Base-by-base conservation (phyloP, 2,888 invertebrate genomes). In the Drosophila nigricruria region DNA sequence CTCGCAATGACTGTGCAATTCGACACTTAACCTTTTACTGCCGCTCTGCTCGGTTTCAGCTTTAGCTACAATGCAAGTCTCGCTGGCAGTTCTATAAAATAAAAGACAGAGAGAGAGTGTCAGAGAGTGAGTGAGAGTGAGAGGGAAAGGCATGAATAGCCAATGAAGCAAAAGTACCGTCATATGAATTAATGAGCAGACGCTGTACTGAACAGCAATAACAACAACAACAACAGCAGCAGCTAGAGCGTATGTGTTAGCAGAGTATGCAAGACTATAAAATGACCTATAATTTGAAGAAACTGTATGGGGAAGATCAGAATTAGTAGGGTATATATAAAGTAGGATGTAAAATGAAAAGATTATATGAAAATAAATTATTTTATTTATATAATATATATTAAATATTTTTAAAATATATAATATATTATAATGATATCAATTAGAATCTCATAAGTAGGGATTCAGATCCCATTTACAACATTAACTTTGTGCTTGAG, bases 111-210 rank as follows among this genome's bases (percentile, higher is more conserved):
- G 47, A 16, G n/a, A 23, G 23, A 3, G 20, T 0, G 38, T 2
- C 10, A n/a, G 25, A 6, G 45, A 2, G 47, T 4, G 25, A 1
- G 25, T n/a, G 45, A 5, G 45, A 49, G 30, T 12, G 12, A 16
- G 36, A 12, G 25, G 40, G 45, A 43, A 53, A 20, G 70, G 56
- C 81, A 82, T 80, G 86, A 80, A 86, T 82, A 68, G 83, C 54
- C 78, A 78, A 81, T 78, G 79, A 79, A 66, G 79, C 81, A 88
- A 73, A 80, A 86, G 87, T 81, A 81, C 70, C 81, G 79, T 86
- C 70, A 74, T 81, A 88, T 84, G 87, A 84, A 84, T 88, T 84
- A 84, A 84, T 84, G 81, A 84, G 76, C 71, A 88, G 67, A 64
- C 66, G 58, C 61, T 61, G 70, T 65, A 68, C 63, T 57, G 64